A percentile compares a stretch with the other conserved stretches of the same genome.
Evolutionary conservation across 1,140 invertebrate species (phyloP).

Genomic region (Lasioglossum albipes): DNA sequence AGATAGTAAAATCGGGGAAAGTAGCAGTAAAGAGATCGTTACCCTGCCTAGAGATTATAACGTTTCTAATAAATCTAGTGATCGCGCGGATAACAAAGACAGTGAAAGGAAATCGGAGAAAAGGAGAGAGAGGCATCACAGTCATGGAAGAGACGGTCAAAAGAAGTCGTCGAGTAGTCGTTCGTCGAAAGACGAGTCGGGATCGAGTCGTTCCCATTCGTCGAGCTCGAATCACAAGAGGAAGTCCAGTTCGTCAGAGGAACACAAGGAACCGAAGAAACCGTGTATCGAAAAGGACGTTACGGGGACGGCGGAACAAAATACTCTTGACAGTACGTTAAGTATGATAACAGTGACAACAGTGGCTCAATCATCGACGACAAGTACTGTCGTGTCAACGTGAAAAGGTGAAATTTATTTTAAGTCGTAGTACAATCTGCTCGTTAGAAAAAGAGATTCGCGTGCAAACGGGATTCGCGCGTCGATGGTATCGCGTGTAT

Average conservation of each 20-base stretch:
- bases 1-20: constrained; percentile 37
- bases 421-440: constrained; percentile 56
- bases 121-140: constrained; percentile 53
- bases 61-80: constrained; percentile 48
- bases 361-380: constrained; percentile 27
- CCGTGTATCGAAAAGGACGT: constrained; percentile 38
- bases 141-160: constrained; percentile 40
- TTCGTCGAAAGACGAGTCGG: constrained; percentile 45
- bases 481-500: constrained; percentile 2
- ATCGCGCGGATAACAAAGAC: constrained; percentile 44
- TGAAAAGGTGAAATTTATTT: constrained; percentile 53
- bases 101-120: constrained; percentile 53
- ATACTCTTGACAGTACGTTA: constrained; percentile 18
- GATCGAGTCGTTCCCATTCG: constrained; percentile 55
- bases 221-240: constrained; percentile 67
- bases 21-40: constrained; percentile 21
- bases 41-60: constrained; percentile 24
- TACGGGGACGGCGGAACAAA: constrained; percentile 28
- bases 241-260: constrained; percentile 51
- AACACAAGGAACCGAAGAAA: constrained; percentile 49
- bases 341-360: constrained; percentile 19
- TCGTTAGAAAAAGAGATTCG: constrained; percentile 22
- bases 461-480: constrained; percentile 1
- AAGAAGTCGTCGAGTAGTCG: constrained; percentile 49
- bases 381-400: constrained; percentile 47